Conservation (phyloP, 92 coral and sea anemone genomes). For the Paragorgia papillata region DNA sequence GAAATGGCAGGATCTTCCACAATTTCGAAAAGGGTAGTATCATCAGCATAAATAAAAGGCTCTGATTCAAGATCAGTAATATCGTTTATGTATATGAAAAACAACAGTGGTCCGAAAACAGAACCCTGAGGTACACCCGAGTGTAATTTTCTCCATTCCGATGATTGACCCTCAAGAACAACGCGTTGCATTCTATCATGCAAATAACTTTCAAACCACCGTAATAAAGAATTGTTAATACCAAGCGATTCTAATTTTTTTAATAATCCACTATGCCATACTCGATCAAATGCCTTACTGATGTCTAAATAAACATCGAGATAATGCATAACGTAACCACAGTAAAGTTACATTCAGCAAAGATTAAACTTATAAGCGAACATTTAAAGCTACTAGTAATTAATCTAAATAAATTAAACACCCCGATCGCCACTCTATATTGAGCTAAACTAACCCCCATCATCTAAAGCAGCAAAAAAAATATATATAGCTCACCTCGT, state of each 20-base stretch:
- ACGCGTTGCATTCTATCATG: slow-evolving; percentile 20
- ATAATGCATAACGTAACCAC: too few relatives aligned
- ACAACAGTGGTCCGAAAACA: slow-evolving; percentile 38
- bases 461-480: too few relatives aligned
- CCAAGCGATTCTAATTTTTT: not conserved
- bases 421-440: too few relatives aligned
- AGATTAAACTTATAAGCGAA: too few relatives aligned
- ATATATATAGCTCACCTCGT: too few relatives aligned
- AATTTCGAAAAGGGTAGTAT: slow-evolving; percentile 38
- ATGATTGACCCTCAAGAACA: slow-evolving; percentile 28
- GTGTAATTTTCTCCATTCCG: not conserved
- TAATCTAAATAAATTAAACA: too few relatives aligned
- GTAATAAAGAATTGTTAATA: not conserved
- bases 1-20: slow-evolving; percentile 38
- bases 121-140: slow-evolving; percentile 45
- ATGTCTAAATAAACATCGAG: slow-evolving; percentile 4
- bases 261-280: not conserved
- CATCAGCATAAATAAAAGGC: slow-evolving; percentile 51
- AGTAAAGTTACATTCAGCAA: too few relatives aligned
- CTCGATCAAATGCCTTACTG: slow-evolving; percentile 4
- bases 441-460: too few relatives aligned
- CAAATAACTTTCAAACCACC: slow-evolving; percentile 5
- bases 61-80: slow-evolving; percentile 11
- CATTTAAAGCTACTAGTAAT: too few relatives aligned
- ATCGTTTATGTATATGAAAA: slow-evolving; percentile 45